These are phyloP conservation scores for Orchesella flavescens DNA, from an alignment of 2,888 invertebrate genomes.

Conservation along the genomic window DNA sequence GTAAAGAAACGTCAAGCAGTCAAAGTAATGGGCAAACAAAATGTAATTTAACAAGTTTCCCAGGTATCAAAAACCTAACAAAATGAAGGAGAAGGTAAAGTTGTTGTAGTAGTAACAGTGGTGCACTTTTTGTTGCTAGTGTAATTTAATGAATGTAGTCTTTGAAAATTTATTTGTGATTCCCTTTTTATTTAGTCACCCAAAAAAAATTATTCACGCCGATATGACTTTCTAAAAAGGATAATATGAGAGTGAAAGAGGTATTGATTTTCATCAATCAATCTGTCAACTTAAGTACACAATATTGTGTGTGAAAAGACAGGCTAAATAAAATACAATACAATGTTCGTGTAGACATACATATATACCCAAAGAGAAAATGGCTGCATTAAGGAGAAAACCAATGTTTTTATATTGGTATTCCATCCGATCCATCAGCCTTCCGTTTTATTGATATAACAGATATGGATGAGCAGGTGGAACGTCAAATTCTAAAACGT, in stretches of 20 bases:
- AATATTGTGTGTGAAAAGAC: neutral
- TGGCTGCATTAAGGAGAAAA: neutral
- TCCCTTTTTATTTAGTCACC: constrained; percentile 11
- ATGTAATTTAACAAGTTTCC: constrained; percentile 17
- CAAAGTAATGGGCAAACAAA: neutral
- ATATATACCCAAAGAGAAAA: neutral
- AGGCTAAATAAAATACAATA: neutral
- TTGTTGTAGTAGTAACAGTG: too few species aligned
- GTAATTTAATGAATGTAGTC: neutral
- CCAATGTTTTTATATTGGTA: too few species aligned
- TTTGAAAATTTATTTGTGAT: constrained; percentile 18
- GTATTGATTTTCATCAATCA: constrained; percentile 53
- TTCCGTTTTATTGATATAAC: neutral
- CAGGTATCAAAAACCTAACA: constrained; percentile 7
- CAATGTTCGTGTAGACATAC: too few species aligned
- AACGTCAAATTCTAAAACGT: neutral
- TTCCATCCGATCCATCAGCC: too few species aligned
- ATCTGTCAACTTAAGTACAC: constrained; percentile 33
- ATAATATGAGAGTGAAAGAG: constrained; percentile 25
- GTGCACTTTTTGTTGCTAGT: too few species aligned
- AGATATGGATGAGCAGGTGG: constrained; percentile 7
- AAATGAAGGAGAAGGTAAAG: neutral
- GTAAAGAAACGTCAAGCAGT: neutral
- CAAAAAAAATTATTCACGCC: neutral
- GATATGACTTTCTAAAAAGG: constrained; percentile 36